A percentile compares a stretch with the other conserved stretches of the same genome.
phyloP scores from a whole-genome alignment of 2,888 invertebrate species.

The Limenitis camilla region DNA sequence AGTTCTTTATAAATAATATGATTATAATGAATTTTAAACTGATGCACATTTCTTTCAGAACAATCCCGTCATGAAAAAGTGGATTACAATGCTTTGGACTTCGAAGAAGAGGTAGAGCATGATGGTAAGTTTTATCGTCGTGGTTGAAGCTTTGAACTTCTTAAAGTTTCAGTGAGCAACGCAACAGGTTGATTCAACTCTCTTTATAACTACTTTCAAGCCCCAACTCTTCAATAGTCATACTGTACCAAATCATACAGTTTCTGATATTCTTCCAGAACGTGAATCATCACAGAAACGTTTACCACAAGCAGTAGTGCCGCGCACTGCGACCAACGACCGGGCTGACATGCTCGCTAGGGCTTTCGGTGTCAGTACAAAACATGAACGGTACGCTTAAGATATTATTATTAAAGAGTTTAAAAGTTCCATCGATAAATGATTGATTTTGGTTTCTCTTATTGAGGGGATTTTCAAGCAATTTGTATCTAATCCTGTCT shows the following conservation, averaged over 20 bases:
- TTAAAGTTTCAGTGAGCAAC: too few species aligned
- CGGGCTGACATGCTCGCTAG: constrained; percentile 68
- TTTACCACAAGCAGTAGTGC: background rate
- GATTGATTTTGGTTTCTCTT: too few species aligned
- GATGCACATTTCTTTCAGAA: constrained; percentile 32
- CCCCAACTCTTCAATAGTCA: too few species aligned
- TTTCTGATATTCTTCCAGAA: background rate
- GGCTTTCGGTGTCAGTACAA: constrained; percentile 72
- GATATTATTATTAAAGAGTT: background rate
- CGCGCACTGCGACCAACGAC: background rate
- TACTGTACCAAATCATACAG: too few species aligned
- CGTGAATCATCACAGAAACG: background rate
- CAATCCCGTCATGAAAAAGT: constrained; percentile 59
- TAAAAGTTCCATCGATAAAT: background rate
- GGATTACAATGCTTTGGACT: constrained; percentile 83
- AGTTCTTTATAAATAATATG: background rate
- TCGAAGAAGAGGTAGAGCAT: constrained; percentile 77
- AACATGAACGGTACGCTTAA: constrained; percentile 45
- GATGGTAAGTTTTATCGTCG: constrained; percentile 43
- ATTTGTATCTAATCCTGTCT: too few species aligned
- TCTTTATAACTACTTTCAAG: too few species aligned
- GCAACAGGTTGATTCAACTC: too few species aligned
- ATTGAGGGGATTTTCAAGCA: too few species aligned
- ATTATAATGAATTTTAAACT: background rate
- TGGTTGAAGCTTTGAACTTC: too few species aligned